Conservation (phyloP, 2,888 invertebrate genomes). For the Adela reaumurella region DNA sequence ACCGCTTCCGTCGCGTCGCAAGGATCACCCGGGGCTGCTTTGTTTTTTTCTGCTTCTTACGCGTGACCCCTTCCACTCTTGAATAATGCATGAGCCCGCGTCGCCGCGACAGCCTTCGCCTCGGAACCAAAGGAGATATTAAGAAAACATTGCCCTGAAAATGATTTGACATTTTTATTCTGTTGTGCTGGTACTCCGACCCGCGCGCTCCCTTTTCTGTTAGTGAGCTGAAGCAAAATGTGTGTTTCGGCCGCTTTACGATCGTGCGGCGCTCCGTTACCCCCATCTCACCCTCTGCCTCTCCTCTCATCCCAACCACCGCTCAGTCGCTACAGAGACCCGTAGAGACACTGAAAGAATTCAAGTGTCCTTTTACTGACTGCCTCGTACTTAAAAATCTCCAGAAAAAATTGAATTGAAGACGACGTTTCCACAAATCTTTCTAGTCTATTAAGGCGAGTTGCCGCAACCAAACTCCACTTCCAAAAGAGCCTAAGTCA, state of each 20-base stretch:
- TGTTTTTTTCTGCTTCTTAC: not conserved
- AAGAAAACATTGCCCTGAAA: not conserved
- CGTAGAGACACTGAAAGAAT: no score
- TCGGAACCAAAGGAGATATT: not conserved
- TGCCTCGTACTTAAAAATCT: no score
- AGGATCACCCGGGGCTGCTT: not conserved
- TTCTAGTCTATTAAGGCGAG: no score
- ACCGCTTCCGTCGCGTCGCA: not conserved
- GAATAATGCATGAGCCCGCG: not conserved
- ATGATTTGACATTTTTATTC: not conserved
- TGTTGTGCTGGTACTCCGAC: not conserved
- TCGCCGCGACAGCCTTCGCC: not conserved
- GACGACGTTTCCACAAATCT: no score
- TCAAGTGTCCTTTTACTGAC: no score
- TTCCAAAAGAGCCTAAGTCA: no score
- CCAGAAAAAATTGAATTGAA: no score
- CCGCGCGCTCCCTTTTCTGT: not conserved
- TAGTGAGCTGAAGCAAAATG: not conserved
- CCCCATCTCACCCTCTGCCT: no score
- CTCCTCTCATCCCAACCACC: no score
- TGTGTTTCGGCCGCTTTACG: not conserved
- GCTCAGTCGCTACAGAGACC: no score
- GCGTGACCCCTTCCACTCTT: not conserved
- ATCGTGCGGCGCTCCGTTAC: no score
- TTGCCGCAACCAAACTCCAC: no score